A percentile compares a stretch with the other conserved stretches of the same genome.
phyloP scores from a whole-genome alignment of 2,797 vertebrate species.

The Cheirogaleus major region DNA sequence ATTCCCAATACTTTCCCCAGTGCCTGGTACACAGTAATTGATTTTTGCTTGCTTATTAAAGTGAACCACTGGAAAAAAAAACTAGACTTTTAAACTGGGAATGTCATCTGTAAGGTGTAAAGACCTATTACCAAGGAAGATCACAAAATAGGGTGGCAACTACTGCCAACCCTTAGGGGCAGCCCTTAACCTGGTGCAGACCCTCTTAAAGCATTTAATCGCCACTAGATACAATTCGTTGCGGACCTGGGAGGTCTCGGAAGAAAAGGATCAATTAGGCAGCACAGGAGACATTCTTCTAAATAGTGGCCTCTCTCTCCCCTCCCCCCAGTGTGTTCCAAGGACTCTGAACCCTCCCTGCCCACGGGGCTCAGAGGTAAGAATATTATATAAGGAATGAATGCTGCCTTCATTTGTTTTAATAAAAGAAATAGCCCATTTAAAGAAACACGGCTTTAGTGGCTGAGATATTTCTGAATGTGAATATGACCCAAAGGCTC shows the following conservation, averaged over 20 bases:
- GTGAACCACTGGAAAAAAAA: neutral
- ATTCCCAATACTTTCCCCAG: neutral
- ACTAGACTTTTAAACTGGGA: neutral
- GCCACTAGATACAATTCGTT: neutral
- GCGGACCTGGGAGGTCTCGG: neutral
- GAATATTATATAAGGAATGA: constrained; percentile 67
- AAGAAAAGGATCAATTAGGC: neutral
- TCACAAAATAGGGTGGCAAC: neutral
- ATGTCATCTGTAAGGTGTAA: neutral
- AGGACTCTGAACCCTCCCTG: constrained; percentile 67
- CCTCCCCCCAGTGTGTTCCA: neutral
- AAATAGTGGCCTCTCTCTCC: neutral
- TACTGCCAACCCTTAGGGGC: neutral
- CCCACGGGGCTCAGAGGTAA: constrained; percentile 57
- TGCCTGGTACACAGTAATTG: neutral
- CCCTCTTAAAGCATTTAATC: neutral
- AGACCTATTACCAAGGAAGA: neutral
- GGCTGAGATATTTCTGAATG: constrained; percentile 74
- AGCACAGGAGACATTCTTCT: neutral
- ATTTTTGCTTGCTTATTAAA: neutral
- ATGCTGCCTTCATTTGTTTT: constrained; percentile 66
- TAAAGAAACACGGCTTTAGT: constrained; percentile 74
- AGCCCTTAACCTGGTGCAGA: neutral
- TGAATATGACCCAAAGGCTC: constrained; percentile 70
- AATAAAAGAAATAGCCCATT: constrained; percentile 78